Conservation (phyloP, 2,888 invertebrate species). For the Lingula anatina region DNA sequence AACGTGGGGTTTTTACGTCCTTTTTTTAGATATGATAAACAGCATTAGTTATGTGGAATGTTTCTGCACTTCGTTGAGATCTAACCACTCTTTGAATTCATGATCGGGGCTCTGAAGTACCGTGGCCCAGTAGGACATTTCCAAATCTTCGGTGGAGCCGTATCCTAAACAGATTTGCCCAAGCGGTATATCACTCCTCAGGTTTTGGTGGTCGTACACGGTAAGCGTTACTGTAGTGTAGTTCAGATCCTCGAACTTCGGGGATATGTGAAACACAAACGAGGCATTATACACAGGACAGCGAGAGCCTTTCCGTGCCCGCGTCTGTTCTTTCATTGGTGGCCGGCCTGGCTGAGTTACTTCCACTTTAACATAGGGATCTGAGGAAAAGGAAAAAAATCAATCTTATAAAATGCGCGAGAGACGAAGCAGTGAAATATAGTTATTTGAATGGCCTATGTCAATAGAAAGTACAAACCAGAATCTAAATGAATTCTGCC, state of each 20-base stretch:
- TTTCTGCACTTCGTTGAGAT: slow-evolving; percentile 36
- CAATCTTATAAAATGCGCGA: no score
- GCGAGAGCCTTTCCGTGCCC: slow-evolving; percentile 25
- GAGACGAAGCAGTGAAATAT: no score
- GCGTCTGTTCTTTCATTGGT: slow-evolving; percentile 38
- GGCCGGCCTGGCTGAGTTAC: slow-evolving; percentile 38
- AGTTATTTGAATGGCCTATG: no score
- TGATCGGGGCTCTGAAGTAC: slow-evolving; percentile 46
- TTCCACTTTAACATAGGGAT: slow-evolving; percentile 52
- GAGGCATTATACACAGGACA: slow-evolving; percentile 31
- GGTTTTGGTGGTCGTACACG: slow-evolving; percentile 38
- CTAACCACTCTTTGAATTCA: slow-evolving; percentile 41
- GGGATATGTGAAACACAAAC: slow-evolving; percentile 35
- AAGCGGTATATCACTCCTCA: slow-evolving; percentile 50
- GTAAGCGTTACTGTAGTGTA: slow-evolving; percentile 48
- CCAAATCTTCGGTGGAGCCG: slow-evolving; percentile 48
- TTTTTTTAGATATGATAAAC: no score
- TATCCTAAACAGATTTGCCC: slow-evolving; percentile 44
- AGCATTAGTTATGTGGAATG: no score
- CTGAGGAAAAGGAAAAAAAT: slow-evolving; percentile 28
- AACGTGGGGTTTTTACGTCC: no score
- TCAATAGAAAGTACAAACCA: background rate
- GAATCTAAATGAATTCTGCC: background rate
- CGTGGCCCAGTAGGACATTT: slow-evolving; percentile 49
- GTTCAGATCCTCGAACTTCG: slow-evolving; percentile 40